phyloP scores from a whole-genome alignment of 1,140 invertebrate genomes.

The Euglossa dilemma region DNA sequence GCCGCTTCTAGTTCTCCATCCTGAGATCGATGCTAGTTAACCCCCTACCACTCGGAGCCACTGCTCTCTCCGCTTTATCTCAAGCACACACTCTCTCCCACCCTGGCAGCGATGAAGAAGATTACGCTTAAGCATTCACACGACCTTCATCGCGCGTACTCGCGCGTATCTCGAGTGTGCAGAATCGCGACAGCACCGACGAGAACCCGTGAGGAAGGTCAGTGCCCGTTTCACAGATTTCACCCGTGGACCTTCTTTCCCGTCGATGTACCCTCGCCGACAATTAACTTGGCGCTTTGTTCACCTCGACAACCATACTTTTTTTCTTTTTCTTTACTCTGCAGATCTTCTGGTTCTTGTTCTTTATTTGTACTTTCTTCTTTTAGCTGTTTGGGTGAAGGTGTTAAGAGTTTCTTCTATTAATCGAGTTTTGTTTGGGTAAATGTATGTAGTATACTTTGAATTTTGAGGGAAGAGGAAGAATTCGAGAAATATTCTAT shows the following conservation, averaged over 20 bases:
- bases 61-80: conserved; percentile 22
- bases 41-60: conserved; percentile 24
- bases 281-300: conserved; percentile 16
- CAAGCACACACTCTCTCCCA: conserved; percentile 23
- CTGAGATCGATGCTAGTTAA: conserved; percentile 64
- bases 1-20: conserved; percentile 64
- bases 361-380: neutral
- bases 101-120: conserved; percentile 17
- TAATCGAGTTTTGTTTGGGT: too few species aligned
- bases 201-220: conserved; percentile 27
- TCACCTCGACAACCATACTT: neutral
- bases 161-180: conserved; percentile 23
- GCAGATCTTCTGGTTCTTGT: neutral
- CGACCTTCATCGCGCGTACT: conserved; percentile 40
- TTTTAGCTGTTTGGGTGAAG: neutral
- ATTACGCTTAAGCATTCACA: conserved; percentile 56
- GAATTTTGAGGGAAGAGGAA: too few species aligned
- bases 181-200: conserved; percentile 22
- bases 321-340: neutral
- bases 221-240: conserved; percentile 48
- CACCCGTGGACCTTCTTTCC: conserved; percentile 10
- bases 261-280: neutral
- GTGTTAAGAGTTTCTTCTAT: too few species aligned
- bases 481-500: too few species aligned
- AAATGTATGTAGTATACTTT: too few species aligned